Evolutionary conservation across 1,140 invertebrate genomes (phyloP).

Genomic region (Nomia melanderi): DNA sequence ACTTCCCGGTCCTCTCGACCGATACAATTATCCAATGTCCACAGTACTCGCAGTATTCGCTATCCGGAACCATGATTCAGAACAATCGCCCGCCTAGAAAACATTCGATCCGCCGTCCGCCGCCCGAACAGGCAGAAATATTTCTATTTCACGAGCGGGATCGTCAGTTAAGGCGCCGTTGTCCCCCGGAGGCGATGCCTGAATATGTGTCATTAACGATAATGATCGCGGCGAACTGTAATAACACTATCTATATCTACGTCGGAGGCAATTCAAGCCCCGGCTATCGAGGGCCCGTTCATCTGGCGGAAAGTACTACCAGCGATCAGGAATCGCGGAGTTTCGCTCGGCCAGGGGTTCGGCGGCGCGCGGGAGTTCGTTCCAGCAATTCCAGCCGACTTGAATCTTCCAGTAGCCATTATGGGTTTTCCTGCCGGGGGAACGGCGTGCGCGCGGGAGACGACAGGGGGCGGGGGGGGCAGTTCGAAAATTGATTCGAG

Average conservation of each 20-base stretch:
- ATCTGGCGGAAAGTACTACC: conserved; percentile 13
- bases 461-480: not conserved
- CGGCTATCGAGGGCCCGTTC: not conserved
- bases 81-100: too few relatives aligned
- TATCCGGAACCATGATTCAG: too few relatives aligned
- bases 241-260: not conserved
- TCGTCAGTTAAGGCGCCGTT: not conserved
- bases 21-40: too few relatives aligned
- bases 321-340: conserved; percentile 13
- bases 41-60: too few relatives aligned
- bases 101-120: too few relatives aligned
- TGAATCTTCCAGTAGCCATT: conserved; percentile 43
- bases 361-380: not conserved
- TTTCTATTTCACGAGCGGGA: not conserved
- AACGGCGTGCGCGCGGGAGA: too few relatives aligned
- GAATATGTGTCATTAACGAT: conserved; percentile 4
- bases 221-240: conserved; percentile 5
- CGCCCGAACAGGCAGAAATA: too few relatives aligned
- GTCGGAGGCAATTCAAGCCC: not conserved
- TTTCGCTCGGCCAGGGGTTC: not conserved
- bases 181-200: not conserved
- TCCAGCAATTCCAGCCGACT: not conserved
- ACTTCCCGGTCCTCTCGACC: too few relatives aligned
- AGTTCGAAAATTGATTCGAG: conserved; percentile 59
- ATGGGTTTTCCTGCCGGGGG: conserved; percentile 52